Evolutionary conservation across 2,888 invertebrate species (phyloP).

Genomic region (Diarsia mendica): DNA sequence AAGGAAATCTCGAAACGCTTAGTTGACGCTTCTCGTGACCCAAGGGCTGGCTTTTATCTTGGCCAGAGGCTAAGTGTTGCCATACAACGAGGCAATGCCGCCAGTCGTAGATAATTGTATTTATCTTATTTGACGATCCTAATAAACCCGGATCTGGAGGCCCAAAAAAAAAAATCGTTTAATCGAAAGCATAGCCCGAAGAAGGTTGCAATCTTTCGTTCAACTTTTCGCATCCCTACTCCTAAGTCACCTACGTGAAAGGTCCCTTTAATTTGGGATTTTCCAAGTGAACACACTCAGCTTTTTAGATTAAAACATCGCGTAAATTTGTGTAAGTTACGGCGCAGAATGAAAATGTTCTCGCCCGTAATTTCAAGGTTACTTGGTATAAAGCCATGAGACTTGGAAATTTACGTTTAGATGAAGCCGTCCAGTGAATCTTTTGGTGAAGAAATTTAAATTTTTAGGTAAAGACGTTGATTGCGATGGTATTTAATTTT

Average conservation of each 20-base stretch:
- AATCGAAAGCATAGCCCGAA: background rate
- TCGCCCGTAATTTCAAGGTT: conserved; percentile 74
- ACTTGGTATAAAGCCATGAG: conserved; percentile 57
- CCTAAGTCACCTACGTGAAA: conserved; percentile 47
- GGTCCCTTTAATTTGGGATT: conserved; percentile 74
- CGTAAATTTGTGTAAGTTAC: conserved; percentile 79
- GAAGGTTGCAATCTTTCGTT: background rate
- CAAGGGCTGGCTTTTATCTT: no score
- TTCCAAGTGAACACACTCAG: conserved; percentile 71
- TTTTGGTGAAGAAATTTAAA: conserved; percentile 41
- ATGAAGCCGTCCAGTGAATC: conserved; percentile 49
- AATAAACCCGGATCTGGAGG: background rate
- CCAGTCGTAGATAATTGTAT: no score
- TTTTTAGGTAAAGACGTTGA: conserved; percentile 22
- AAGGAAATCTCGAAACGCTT: no score
- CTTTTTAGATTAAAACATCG: conserved; percentile 81
- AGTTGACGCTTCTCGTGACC: no score
- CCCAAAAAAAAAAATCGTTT: no score
- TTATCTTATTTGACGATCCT: background rate
- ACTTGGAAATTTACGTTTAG: conserved; percentile 57
- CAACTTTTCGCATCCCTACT: conserved; percentile 28
- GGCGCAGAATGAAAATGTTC: conserved; percentile 72
- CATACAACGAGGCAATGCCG: no score
- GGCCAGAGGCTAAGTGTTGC: no score
- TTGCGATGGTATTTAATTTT: conserved; percentile 5